Evolutionary conservation across 2,113 vertebrate genomes (phyloP), one percentile per base, ranked within the genome.

Genomic region (Heliornis fulica): DNA sequence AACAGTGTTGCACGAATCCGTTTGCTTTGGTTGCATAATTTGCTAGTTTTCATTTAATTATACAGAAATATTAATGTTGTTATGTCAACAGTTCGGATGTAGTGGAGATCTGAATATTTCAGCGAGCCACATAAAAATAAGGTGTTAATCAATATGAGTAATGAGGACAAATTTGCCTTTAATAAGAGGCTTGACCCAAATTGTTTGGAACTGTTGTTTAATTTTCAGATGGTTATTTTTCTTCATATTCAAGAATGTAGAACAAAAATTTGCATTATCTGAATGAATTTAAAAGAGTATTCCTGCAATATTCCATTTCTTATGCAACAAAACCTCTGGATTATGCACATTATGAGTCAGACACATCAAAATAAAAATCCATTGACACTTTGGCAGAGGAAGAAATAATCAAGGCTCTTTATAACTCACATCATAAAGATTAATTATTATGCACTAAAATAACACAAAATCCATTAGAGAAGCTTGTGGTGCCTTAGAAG

Each of bases 341-440:
- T 96, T 96, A 93, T 95, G 86, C 83, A 92, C 64, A 50, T 57
- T 78, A 77, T 93, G 90, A 94, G 72, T 90, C 96, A 96, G 88
- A 84, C 76, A 65, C 17, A 38, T 94, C 88, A 92, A 95, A 95
- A 96, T 90, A 90, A 92, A 93, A 95, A 95, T 75, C 80, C 92
- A 92, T 94, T 95, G 96, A 96, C 94, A 96, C 76, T 93, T 96
- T 94, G 88, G 80, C 92, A 95, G 79, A 92, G 86, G 61, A 94
- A 92, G 85, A 95, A 93, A 92, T 96, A 93, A 89, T 90, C 61
- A 86, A 70, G 65, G 23, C 83, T 93, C 94, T 95, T 97, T 91
- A 92, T 90, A 95, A 92, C 53, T 92, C 83, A 82, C 76, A 81
- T 92, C 86, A 90, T 65, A 87, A 93, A 94, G 95, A 96, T 94